Base-by-base conservation (phyloP, 2,113 vertebrate genomes). In the Furnarius figulus region DNA sequence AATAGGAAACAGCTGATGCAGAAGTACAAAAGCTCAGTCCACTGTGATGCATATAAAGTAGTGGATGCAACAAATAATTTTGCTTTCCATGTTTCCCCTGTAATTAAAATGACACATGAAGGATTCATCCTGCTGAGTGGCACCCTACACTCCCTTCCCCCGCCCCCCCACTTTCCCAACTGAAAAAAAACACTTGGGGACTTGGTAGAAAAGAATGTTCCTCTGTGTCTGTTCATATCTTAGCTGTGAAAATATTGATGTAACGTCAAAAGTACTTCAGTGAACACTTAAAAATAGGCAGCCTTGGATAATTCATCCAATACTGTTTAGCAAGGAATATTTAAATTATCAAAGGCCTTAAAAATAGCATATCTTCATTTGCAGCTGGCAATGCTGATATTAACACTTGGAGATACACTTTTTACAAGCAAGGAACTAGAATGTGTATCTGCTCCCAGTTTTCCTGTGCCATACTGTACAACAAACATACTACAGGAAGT, bases 41-140 rank as follows among this genome's bases (percentile, higher is more conserved):
- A 6, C 4, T 18, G n/a, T 79, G 62, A 91, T 58, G 83, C 78
- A 70, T n/a, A 33, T 15, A 65, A 72, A 75, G n/a, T 20, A 67
- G 0, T 9, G 11, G 24, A 79, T 61, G 24, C 25, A 79, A 85
- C 9, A 85, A 70, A 30, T n/a, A 47, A 25, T 65, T 93, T 89
- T 76, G 33, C 47, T 87, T 61, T 68, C 40, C 8, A 8, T 24
- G 19, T 63, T 85, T 71, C 42, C 55, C 55, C 62, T 86, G 59
- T 74, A 92, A 94, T 90, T 92, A 96, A 94, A 90, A 70, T 70
- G 66, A 95, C 28, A 76, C 44, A 40, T 7, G 9, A 80, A 85
- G 0, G 0, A 90, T 49, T 92, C 31, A 88, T 73, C 63, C 71
- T 46, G 37, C n/a, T 79, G 46, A 79, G 50, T 33, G 75, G 33